A percentile compares a stretch with the other conserved stretches of the same genome.
Evolutionary conservation across 2,113 vertebrate genomes (phyloP).

Genomic region (Silurus asotus): DNA sequence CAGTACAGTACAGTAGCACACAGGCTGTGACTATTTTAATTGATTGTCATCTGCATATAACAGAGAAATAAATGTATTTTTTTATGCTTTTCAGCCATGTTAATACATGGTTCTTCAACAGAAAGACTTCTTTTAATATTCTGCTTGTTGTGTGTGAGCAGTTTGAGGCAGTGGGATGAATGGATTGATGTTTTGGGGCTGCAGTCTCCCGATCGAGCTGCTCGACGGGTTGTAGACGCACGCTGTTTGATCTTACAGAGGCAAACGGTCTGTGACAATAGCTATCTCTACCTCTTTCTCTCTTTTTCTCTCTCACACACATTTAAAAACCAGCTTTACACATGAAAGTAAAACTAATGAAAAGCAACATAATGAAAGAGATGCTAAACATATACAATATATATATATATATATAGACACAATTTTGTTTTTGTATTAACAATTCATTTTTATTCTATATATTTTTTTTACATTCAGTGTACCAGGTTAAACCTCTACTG

Average conservation of each 20-base stretch:
- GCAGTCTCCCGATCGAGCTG: constrained; percentile 7
- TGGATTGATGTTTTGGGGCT: constrained; percentile 34
- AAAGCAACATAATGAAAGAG: background rate
- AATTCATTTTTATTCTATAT: background rate
- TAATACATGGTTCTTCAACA: background rate
- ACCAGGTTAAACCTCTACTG: background rate
- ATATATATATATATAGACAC: too few species aligned
- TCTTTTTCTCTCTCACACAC: too few species aligned
- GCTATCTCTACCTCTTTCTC: background rate
- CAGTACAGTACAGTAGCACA: background rate
- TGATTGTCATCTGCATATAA: background rate
- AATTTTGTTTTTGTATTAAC: background rate
- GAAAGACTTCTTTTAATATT: constrained; percentile 23
- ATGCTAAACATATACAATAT: too few species aligned
- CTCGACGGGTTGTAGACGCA: constrained; percentile 3
- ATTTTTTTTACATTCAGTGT: background rate
- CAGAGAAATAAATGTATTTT: background rate
- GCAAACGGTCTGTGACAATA: constrained; percentile 36
- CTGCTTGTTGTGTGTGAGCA: constrained; percentile 34
- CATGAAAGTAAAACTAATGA: background rate
- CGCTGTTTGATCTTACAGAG: constrained; percentile 20
- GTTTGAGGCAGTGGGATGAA: constrained; percentile 15
- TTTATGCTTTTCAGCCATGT: background rate
- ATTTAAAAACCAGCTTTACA: background rate
- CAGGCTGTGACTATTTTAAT: background rate